A percentile compares a stretch with the other conserved stretches of the same genome.
phyloP scores from a whole-genome alignment of 2,888 invertebrate species.

The Morpho deidamia region DNA sequence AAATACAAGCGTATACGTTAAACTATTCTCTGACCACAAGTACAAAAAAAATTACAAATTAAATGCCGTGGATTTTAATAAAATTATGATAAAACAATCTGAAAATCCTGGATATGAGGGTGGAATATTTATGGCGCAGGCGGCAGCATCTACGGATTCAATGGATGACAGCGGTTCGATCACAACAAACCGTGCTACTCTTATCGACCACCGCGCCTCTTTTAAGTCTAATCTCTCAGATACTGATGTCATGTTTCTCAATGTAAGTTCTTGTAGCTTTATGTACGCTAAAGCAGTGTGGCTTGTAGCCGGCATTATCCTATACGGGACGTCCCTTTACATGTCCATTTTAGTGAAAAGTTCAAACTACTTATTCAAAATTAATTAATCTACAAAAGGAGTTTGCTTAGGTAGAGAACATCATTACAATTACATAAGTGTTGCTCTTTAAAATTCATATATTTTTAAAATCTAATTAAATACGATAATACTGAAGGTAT shows the following conservation, averaged over 20 bases:
- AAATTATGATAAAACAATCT: background rate
- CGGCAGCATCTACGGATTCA: conserved; percentile 81
- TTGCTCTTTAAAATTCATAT: too few relatives aligned
- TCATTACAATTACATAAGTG: too few relatives aligned
- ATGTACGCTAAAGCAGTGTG: conserved; percentile 12
- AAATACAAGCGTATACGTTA: too few relatives aligned
- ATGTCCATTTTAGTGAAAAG: too few relatives aligned
- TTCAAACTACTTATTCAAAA: too few relatives aligned
- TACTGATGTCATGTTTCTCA: conserved; percentile 93
- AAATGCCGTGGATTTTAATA: background rate
- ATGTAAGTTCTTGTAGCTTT: conserved; percentile 81
- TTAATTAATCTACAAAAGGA: too few relatives aligned
- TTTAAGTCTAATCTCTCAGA: conserved; percentile 96
- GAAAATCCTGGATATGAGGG: background rate
- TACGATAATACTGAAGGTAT: too few relatives aligned
- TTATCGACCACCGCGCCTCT: conserved; percentile 85
- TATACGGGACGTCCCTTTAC: background rate
- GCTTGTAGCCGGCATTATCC: background rate
- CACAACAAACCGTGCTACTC: conserved; percentile 86
- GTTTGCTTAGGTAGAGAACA: too few relatives aligned
- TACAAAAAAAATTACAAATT: too few relatives aligned
- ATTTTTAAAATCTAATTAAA: too few relatives aligned
- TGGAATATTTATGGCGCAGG: conserved; percentile 58
- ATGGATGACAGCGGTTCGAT: conserved; percentile 86
- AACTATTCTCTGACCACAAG: too few relatives aligned